Evolutionary conservation across 2,797 vertebrate genomes (phyloP), one percentile per base, ranked within the genome.

Genomic region (Spizella passerina): DNA sequence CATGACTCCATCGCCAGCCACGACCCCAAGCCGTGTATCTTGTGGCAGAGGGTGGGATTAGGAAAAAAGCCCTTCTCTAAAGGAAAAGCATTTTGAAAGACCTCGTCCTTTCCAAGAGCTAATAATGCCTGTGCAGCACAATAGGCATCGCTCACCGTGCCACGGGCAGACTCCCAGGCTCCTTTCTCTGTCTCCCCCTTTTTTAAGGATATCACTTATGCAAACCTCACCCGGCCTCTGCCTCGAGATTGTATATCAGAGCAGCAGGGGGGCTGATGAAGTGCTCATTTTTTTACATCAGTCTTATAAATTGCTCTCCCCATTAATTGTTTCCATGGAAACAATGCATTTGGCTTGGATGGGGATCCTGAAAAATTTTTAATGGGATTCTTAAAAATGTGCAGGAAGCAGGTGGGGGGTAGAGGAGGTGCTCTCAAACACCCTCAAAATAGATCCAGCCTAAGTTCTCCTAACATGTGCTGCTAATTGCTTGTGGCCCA

Each of bases 241-340:
- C 93, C 91, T 93, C 64, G 5, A 88, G 93, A 94, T 65, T 95
- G 94, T 96, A 32, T 95, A 97, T 95, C 96, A 34, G 66, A 96
- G 91, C 98, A 96, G 97, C 97, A 96, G 97, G 97, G 97, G 97
- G 93, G 89, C 97, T 93, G 97, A 96, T 94, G 96, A 96, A 97
- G 97, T 94, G 96, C 96, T 97, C 96, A 96, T 97, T 98, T 98
- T 93, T 98, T 97, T 97, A 97, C 97, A 98, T 97, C 97, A 96
- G 96, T 98, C 97, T 97, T 98, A 98, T 97, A 98, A 98, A 98
- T 97, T 98, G 97, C 97, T 97, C 97, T 98, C 96, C 96, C 97
- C 98, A 97, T 98, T 98, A 98, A 98, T 98, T 98, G 98, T 98
- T 98, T 97, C 98, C 98, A 98, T 98, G 97, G 98, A 98, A 98